Conservation (phyloP, 2,888 invertebrate genomes). For the Megalurothrips usitatus region DNA sequence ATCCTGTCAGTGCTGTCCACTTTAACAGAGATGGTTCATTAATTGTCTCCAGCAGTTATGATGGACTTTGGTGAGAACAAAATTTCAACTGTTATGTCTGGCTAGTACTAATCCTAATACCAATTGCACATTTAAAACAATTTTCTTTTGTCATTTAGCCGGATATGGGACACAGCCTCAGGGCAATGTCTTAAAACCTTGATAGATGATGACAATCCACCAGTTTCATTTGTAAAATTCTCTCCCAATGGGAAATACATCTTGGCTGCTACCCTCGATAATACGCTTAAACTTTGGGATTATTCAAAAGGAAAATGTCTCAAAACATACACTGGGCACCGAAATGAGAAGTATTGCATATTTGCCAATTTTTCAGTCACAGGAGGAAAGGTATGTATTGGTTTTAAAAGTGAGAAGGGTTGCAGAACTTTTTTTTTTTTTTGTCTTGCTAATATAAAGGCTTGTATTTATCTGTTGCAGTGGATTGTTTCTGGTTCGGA, state of each 20-base stretch:
- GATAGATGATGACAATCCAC: slow-evolving; percentile 99
- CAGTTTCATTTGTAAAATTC: slow-evolving; percentile 99
- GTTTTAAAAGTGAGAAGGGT: too few relatives aligned
- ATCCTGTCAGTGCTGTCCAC: slow-evolving; percentile 98
- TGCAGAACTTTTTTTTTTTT: slow-evolving; percentile 29
- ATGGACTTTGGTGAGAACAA: slow-evolving; percentile 80
- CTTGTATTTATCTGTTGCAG: slow-evolving; percentile 50
- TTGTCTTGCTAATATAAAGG: slow-evolving; percentile 23
- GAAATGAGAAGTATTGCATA: slow-evolving; percentile 99
- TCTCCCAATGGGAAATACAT: slow-evolving; percentile 99
- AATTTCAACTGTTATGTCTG: slow-evolving; percentile 7
- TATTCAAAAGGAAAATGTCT: slow-evolving; percentile 97
- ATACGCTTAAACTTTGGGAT: slow-evolving; percentile 98
- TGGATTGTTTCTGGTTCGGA: slow-evolving; percentile 99
- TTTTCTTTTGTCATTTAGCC: slow-evolving; percentile 56
- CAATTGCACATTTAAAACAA: not conserved
- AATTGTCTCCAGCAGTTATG: slow-evolving; percentile 98
- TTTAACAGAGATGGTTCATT: slow-evolving; percentile 98
- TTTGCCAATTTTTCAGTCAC: slow-evolving; percentile 99
- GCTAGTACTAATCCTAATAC: not conserved
- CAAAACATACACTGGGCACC: slow-evolving; percentile 97
- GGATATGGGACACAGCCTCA: slow-evolving; percentile 99
- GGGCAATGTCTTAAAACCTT: slow-evolving; percentile 98
- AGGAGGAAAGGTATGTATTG: slow-evolving; percentile 81
- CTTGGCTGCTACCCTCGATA: slow-evolving; percentile 95